A percentile compares a stretch with the other conserved stretches of the same genome.
Conservation (phyloP, 2,888 invertebrate species). For the Hylaea fasciaria region DNA sequence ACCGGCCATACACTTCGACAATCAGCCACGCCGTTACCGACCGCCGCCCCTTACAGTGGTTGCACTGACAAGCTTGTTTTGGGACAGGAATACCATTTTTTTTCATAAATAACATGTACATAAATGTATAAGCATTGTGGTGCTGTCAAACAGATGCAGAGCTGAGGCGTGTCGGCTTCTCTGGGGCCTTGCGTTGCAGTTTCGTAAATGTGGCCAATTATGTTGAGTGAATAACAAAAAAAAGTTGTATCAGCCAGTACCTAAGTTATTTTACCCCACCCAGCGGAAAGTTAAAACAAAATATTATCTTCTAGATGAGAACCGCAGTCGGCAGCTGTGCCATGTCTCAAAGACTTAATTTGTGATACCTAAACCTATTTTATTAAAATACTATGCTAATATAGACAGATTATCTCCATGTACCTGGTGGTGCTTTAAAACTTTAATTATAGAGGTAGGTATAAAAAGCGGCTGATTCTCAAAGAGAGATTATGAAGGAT, state of each 20-base stretch:
- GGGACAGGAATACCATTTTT: neutral
- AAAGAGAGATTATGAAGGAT: slow-evolving; percentile 9
- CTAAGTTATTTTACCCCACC: no score
- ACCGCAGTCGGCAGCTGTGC: neutral
- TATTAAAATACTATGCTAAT: slow-evolving; percentile 12
- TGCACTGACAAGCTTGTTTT: neutral
- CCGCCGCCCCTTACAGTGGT: slow-evolving; percentile 39
- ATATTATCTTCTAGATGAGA: neutral
- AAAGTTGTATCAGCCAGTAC: no score
- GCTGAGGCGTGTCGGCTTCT: no score
- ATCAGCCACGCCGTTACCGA: slow-evolving; percentile 59
- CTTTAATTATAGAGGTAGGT: slow-evolving; percentile 5
- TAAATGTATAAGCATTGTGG: neutral
- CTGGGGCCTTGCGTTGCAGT: no score
- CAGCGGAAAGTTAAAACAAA: no score
- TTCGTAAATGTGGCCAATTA: no score
- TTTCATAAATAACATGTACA: no score
- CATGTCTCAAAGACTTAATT: slow-evolving; percentile 2
- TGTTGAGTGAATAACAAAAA: no score
- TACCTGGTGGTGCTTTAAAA: slow-evolving; percentile 1
- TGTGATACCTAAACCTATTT: slow-evolving; percentile 10
- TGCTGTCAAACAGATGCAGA: no score
- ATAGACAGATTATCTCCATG: slow-evolving; percentile 7
- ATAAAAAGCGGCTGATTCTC: slow-evolving; percentile 1
- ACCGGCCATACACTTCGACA: slow-evolving; percentile 70